phyloP scores from a whole-genome alignment of 2,888 invertebrate species.

The Drosophila lutescens region DNA sequence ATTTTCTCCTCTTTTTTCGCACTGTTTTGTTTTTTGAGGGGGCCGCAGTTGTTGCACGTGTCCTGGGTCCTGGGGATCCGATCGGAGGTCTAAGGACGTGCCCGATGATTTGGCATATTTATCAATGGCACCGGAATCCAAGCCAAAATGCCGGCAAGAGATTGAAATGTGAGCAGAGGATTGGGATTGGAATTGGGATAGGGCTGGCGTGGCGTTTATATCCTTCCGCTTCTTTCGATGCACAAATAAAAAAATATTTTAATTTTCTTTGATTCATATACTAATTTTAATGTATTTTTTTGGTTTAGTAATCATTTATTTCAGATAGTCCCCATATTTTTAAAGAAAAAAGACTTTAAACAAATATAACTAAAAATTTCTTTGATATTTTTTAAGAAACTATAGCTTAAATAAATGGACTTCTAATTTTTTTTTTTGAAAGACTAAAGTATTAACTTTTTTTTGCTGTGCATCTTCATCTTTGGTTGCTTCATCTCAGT shows the following conservation, averaged over 20 bases:
- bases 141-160: conserved; percentile 15
- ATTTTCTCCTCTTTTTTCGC: conserved; percentile 19
- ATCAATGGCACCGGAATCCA: conserved; percentile 27
- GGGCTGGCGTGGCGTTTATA: conserved; percentile 8
- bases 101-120: conserved; percentile 45
- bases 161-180: conserved; percentile 32
- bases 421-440: too few relatives aligned
- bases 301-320: too few relatives aligned
- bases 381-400: too few relatives aligned
- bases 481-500: conserved; percentile 1
- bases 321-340: too few relatives aligned
- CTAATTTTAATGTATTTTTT: too few relatives aligned
- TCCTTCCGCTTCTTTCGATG: not conserved
- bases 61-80: conserved; percentile 31
- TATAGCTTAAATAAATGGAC: too few relatives aligned
- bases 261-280: too few relatives aligned
- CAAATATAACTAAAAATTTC: not conserved
- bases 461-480: conserved; percentile 11
- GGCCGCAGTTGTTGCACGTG: conserved; percentile 23
- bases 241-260: not conserved
- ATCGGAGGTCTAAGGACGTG: conserved; percentile 32
- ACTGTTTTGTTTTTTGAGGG: not conserved
- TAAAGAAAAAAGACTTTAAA: not conserved
- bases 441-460: not conserved
- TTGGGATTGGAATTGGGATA: not conserved